Percentiles rank a stretch among this genome's conserved stretches.
Evolutionary conservation across 2,797 vertebrate species (phyloP).

Genomic region (Spatula clypeata): DNA sequence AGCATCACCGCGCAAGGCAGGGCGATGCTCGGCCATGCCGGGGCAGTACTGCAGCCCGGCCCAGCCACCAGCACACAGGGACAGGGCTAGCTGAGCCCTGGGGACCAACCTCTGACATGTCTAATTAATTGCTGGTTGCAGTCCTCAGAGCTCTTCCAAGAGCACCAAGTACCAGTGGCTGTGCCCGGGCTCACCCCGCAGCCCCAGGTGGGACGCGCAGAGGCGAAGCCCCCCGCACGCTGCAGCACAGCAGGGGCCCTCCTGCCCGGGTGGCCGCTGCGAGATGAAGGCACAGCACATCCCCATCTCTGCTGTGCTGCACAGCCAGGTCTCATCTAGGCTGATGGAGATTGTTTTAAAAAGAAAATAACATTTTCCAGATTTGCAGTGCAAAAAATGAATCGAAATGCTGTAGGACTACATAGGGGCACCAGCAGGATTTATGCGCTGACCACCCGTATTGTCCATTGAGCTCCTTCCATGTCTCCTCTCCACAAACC

Average conservation of each 20-base stretch:
- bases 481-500: neutral
- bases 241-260: too few relatives aligned
- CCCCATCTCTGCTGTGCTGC: too few relatives aligned
- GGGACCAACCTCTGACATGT: neutral
- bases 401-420: neutral
- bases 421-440: neutral
- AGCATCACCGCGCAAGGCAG: fast-evolving
- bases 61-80: fast-evolving
- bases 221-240: neutral
- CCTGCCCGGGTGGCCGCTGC: too few relatives aligned
- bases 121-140: neutral
- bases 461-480: neutral
- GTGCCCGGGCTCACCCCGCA: too few relatives aligned
- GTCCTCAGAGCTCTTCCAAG: neutral
- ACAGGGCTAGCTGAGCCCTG: neutral
- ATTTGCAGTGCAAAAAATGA: neutral
- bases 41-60: neutral
- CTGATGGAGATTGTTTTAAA: neutral
- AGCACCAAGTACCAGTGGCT: too few relatives aligned
- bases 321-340: neutral
- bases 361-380: neutral
- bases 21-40: fast-evolving
- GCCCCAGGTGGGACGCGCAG: too few relatives aligned
- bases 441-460: fast-evolving
- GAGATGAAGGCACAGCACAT: too few relatives aligned